Conservation (phyloP, 92 coral and sea anemone genomes). For the Epizoanthus ramosus region DNA sequence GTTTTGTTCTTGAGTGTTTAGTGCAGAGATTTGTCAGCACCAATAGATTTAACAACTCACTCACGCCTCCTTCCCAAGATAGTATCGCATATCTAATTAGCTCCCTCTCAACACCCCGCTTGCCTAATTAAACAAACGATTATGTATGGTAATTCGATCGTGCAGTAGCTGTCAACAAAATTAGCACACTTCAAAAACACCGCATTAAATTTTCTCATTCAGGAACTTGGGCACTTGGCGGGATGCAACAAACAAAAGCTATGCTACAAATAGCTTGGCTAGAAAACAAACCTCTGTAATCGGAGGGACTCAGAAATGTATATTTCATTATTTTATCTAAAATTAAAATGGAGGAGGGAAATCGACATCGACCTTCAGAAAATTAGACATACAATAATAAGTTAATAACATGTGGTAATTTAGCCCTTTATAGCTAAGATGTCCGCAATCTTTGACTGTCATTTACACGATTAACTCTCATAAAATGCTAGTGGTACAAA, state of each 20-base stretch:
- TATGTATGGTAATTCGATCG: conserved; percentile 41
- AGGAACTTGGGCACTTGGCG: no score
- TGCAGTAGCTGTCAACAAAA: conserved; percentile 32
- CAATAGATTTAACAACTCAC: background rate
- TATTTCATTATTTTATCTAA: background rate
- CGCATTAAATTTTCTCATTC: conserved; percentile 4
- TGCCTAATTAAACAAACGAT: conserved; percentile 43
- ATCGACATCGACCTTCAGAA: background rate
- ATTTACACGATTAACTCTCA: conserved; percentile 15
- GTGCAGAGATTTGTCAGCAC: conserved; percentile 9
- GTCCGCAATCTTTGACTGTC: conserved; percentile 1
- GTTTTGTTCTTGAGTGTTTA: conserved; percentile 21
- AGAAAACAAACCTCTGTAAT: no score
- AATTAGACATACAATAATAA: background rate
- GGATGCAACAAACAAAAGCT: background rate
- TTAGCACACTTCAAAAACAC: conserved; percentile 29
- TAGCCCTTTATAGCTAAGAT: background rate
- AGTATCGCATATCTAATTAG: conserved; percentile 19
- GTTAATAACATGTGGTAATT: conserved; percentile 12
- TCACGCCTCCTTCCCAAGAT: conserved; percentile 39
- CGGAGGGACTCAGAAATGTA: background rate
- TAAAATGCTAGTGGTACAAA: conserved; percentile 20
- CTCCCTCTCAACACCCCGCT: conserved; percentile 30
- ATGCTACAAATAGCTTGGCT: background rate
- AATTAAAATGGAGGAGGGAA: background rate